phyloP scores from a whole-genome alignment of 2,888 invertebrate species.

The Molorchus minor region DNA sequence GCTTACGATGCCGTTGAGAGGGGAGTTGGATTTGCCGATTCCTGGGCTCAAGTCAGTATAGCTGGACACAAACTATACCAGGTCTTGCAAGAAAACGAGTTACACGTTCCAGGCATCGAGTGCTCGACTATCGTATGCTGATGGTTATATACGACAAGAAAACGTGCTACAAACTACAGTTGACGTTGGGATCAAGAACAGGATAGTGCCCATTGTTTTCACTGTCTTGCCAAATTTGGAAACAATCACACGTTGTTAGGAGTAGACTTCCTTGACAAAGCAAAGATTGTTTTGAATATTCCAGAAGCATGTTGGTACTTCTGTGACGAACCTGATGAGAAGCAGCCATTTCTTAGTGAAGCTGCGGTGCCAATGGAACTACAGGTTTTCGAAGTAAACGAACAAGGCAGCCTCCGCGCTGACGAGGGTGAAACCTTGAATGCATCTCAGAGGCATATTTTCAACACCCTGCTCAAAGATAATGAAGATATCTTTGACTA shows the following conservation, averaged over 20 bases:
- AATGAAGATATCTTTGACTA: constrained; percentile 15
- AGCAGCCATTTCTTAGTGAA: constrained; percentile 16
- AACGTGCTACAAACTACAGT: constrained; percentile 13
- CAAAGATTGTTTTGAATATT: constrained; percentile 19
- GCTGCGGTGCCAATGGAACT: constrained; percentile 6
- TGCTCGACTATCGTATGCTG: constrained; percentile 14
- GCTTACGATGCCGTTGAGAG: no score
- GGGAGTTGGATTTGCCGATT: no score
- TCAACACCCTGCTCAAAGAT: constrained; percentile 8
- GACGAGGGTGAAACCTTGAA: no score
- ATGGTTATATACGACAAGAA: constrained; percentile 2
- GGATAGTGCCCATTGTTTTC: constrained; percentile 20
- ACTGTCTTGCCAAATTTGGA: constrained; percentile 26
- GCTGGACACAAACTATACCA: constrained; percentile 14
- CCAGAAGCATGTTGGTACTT: constrained; percentile 28
- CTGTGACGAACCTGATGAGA: constrained; percentile 4
- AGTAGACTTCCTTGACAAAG: constrained; percentile 28
- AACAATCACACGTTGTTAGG: constrained; percentile 31
- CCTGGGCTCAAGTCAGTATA: constrained; percentile 16
- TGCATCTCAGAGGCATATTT: constrained; percentile 1
- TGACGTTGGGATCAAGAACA: constrained; percentile 15
- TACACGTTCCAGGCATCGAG: not conserved
- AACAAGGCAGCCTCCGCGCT: no score
- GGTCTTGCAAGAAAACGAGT: not conserved
- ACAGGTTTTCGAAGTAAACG: no score